Evolutionary conservation across 2,113 vertebrate genomes (phyloP).

Genomic region (Chamaea fasciata): DNA sequence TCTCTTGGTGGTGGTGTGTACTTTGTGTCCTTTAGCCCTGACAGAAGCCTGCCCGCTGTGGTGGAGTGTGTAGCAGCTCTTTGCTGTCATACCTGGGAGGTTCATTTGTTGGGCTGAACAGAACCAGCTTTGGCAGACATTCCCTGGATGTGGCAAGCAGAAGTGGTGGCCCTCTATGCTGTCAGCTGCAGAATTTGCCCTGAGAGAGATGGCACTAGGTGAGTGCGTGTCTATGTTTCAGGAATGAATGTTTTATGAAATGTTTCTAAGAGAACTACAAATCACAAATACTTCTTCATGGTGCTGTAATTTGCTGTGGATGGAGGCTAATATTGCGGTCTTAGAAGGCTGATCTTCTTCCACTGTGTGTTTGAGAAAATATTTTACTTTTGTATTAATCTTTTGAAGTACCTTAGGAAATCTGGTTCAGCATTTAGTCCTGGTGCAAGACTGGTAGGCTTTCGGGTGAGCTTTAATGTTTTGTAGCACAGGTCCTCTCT

Average conservation of each 20-base stretch:
- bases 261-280: neutral
- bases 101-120: rapidly evolving
- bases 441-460: neutral
- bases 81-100: neutral
- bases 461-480: neutral
- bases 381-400: neutral
- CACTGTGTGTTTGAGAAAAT: neutral
- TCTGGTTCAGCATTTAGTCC: neutral
- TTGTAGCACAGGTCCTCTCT: neutral
- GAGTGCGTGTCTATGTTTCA: neutral
- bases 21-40: neutral
- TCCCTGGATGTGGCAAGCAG: neutral
- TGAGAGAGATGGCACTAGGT: neutral
- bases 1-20: rapidly evolving
- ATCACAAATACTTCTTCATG: neutral
- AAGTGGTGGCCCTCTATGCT: neutral
- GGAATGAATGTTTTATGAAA: neutral
- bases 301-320: neutral
- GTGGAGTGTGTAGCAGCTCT: neutral
- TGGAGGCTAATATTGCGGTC: neutral
- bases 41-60: rapidly evolving
- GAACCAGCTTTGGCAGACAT: neutral
- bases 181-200: neutral
- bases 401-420: neutral
- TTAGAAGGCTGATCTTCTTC: neutral